These are phyloP conservation scores for Chirona hameri DNA, from an alignment of 2,888 invertebrate genomes.

Conservation along the genomic window DNA sequence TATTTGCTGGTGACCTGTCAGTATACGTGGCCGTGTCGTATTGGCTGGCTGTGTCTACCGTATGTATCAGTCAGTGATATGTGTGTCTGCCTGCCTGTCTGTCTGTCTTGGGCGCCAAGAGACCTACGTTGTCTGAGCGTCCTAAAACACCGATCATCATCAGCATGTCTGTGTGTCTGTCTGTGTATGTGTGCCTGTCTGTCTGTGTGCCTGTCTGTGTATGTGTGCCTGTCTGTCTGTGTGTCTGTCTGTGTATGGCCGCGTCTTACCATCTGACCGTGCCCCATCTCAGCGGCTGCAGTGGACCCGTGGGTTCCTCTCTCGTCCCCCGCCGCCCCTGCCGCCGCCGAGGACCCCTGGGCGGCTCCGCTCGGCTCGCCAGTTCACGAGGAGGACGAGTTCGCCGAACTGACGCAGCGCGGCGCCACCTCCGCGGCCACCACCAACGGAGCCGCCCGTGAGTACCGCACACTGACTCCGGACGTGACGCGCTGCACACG, in stretches of 20 bases:
- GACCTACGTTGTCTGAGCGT: too few species aligned
- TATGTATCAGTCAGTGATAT: not conserved
- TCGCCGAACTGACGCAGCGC: constrained; percentile 30
- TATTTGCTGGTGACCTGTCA: too few species aligned
- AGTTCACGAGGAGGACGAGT: not conserved
- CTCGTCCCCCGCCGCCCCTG: constrained; percentile 28
- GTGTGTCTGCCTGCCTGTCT: not conserved
- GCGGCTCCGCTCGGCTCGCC: not conserved
- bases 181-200: not conserved
- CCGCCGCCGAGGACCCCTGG: constrained; percentile 37
- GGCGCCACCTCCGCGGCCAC: constrained; percentile 1
- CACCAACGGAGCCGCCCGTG: constrained; percentile 31
- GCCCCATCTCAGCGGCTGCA: not conserved
- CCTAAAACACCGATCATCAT: too few species aligned
- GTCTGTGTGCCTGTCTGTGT: constrained; percentile 26
- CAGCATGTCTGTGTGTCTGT: too few species aligned
- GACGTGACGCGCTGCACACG: not conserved
- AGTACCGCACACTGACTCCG: not conserved
- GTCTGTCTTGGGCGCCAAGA: too few species aligned
- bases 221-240: constrained; percentile 31
- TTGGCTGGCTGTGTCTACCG: too few species aligned
- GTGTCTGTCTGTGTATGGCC: not conserved
- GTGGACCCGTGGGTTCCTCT: constrained; percentile 36
- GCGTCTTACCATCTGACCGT: too few species aligned
- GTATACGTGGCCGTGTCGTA: too few species aligned